Evolutionary conservation across 2,797 vertebrate species (phyloP).

Genomic region (Diglossa cyanea): DNA sequence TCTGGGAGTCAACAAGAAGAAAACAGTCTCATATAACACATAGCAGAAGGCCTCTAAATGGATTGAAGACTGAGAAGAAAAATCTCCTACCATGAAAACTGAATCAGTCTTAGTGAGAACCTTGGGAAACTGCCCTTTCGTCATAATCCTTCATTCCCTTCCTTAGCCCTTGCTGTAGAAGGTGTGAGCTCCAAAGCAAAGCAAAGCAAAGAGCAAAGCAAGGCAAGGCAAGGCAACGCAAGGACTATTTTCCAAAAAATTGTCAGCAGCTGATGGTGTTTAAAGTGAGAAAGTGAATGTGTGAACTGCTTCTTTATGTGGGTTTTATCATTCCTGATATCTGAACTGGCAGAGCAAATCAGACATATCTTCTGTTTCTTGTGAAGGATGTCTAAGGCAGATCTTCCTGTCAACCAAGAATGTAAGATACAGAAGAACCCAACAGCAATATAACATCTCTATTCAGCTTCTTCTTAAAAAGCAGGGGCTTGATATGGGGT

Average conservation of each 20-base stretch:
- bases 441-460: neutral
- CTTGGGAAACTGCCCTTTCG: neutral
- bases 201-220: neutral
- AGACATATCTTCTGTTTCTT: neutral
- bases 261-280: neutral
- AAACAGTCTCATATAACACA: neutral
- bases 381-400: neutral
- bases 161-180: neutral
- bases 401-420: neutral
- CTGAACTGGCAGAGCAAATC: neutral
- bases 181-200: neutral
- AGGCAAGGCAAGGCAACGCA: neutral
- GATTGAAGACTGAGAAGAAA: neutral
- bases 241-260: neutral
- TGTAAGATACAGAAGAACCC: neutral
- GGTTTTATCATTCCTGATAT: neutral
- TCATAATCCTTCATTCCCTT: neutral
- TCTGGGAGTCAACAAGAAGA: neutral
- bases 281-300: neutral
- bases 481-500: neutral
- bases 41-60: rapidly evolving
- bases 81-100: neutral
- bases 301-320: neutral
- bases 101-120: neutral
- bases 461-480: neutral